These are phyloP conservation scores for Opisthocomus hoazin DNA, from an alignment of 2,113 vertebrate genomes.

Conservation along the genomic window DNA sequence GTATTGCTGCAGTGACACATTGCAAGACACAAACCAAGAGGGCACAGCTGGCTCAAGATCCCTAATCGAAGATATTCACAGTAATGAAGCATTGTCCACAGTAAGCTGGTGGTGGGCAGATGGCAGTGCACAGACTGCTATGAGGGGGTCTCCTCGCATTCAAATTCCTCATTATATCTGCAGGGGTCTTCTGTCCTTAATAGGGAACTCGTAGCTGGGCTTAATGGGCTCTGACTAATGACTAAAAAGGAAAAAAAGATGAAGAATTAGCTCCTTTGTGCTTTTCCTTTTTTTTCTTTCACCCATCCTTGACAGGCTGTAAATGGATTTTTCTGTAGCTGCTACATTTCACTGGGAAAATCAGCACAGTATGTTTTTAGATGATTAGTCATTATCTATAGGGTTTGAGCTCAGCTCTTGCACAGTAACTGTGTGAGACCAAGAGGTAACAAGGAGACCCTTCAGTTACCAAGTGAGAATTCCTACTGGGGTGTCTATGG, in stretches of 20 bases:
- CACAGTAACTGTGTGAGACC: neutral
- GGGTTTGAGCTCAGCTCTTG: neutral
- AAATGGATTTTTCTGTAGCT: constrained; percentile 39
- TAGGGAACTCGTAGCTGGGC: neutral
- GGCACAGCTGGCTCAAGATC: neutral
- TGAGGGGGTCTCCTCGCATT: neutral
- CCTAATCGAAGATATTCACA: neutral
- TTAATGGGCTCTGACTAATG: constrained; percentile 35
- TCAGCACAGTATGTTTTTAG: neutral
- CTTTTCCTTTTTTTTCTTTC: constrained; percentile 2
- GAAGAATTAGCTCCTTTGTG: constrained; percentile 19
- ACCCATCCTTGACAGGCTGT: neutral
- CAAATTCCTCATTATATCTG: neutral
- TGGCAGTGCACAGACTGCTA: neutral
- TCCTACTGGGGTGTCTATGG: neutral
- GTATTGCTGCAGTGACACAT: neutral
- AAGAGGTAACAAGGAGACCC: neutral
- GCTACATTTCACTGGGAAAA: neutral
- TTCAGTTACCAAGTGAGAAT: neutral
- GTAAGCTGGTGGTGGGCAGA: neutral
- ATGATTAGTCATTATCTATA: neutral
- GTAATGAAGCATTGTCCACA: neutral
- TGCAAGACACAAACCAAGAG: neutral
- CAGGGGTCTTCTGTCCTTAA: neutral
- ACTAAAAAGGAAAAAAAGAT: neutral